Percentiles rank a stretch among this genome's conserved stretches.
These are phyloP conservation scores for Dipus sagitta DNA, from an alignment of 2,797 vertebrate species.

Conservation along the genomic window DNA sequence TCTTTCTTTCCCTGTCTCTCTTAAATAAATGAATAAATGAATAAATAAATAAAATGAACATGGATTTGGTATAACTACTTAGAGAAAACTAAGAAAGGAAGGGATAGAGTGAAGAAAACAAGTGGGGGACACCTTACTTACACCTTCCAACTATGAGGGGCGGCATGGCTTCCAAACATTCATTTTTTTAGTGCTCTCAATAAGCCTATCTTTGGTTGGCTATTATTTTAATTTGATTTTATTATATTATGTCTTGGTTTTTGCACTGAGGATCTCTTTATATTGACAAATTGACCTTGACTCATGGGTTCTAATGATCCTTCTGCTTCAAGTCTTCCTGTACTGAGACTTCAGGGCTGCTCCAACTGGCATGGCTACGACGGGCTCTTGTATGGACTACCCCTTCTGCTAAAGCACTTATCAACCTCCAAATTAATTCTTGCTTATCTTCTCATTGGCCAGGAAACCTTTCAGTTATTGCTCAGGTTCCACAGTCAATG, in stretches of 20 bases:
- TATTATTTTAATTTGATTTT: background rate
- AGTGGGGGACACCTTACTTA: background rate
- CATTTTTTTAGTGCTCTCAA: too few relatives aligned
- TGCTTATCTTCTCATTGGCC: background rate
- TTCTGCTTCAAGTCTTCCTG: background rate
- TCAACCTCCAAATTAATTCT: too few relatives aligned
- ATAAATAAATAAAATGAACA: too few relatives aligned
- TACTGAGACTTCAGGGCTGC: background rate
- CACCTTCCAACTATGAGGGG: background rate
- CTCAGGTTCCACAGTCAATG: too few relatives aligned
- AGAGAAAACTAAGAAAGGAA: background rate
- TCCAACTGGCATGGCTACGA: background rate
- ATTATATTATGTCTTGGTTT: background rate
- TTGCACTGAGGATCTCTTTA: background rate
- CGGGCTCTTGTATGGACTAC: too few relatives aligned
- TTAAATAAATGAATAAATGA: too few relatives aligned
- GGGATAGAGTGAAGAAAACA: background rate
- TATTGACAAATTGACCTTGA: background rate
- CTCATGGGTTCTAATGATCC: background rate
- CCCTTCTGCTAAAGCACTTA: too few relatives aligned
- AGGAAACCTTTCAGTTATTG: too few relatives aligned
- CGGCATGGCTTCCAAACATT: too few relatives aligned
- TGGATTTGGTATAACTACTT: background rate
- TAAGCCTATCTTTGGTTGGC: too few relatives aligned
- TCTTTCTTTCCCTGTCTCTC: too few relatives aligned